These are phyloP conservation scores for Bubo scandiacus DNA, from an alignment of 2,113 vertebrate species.

Conservation along the genomic window DNA sequence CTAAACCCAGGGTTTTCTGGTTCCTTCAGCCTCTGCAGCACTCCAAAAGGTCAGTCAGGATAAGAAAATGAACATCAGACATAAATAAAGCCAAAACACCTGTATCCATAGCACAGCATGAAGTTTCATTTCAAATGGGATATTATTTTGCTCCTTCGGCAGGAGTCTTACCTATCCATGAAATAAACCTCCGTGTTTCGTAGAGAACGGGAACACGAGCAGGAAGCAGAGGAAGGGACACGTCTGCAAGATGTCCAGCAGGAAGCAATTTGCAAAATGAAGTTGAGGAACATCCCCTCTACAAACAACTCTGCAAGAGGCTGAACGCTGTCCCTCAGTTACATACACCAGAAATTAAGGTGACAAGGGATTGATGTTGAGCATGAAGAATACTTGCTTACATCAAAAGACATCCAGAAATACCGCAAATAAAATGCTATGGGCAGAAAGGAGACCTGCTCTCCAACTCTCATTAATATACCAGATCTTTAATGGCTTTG, in stretches of 20 bases:
- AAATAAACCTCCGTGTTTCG: neutral
- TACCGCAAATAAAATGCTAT: neutral
- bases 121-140: neutral
- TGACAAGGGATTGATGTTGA: neutral
- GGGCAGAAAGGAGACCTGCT: neutral
- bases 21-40: neutral
- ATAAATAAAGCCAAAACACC: neutral
- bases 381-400: neutral
- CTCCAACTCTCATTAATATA: neutral
- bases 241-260: neutral
- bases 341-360: neutral
- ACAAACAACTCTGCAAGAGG: neutral
- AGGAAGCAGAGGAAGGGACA: neutral
- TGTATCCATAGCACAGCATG: neutral
- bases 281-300: neutral
- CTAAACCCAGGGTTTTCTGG: neutral
- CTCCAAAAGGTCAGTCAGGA: neutral
- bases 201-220: accelerated
- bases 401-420: neutral
- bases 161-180: neutral
- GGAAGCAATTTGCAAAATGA: neutral
- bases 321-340: neutral
- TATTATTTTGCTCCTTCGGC: neutral
- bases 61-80: neutral
- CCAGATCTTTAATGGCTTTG: neutral